Conservation (phyloP, 2,113 vertebrate genomes). For the Mormoops blainvillei region DNA sequence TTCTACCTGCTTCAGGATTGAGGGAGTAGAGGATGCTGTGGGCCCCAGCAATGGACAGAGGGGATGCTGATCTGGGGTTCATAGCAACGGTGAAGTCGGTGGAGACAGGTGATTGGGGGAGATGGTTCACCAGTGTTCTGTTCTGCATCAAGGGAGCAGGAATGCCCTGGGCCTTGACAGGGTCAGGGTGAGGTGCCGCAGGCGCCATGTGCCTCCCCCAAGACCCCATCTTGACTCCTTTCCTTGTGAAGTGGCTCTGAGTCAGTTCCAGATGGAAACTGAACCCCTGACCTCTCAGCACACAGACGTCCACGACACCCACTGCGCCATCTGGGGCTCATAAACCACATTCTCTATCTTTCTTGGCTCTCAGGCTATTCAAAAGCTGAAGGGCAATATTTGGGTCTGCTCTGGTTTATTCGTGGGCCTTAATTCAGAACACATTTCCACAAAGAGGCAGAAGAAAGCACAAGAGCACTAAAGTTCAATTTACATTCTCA, state of each 20-base stretch:
- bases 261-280: conserved; percentile 81
- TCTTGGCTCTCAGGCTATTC: conserved; percentile 76
- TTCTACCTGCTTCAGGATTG: neutral
- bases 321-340: conserved; percentile 84
- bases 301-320: conserved; percentile 83
- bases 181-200: conserved; percentile 35
- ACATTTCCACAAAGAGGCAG: conserved; percentile 80
- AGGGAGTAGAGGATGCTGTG: neutral
- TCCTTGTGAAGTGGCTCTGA: conserved; percentile 71
- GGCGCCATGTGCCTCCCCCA: conserved; percentile 38
- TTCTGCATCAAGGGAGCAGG: neutral
- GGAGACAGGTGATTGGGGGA: neutral
- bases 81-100: neutral
- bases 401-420: conserved; percentile 78
- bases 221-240: conserved; percentile 74
- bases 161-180: neutral
- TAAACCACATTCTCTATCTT: conserved; percentile 82
- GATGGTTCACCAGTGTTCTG: neutral
- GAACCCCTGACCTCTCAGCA: conserved; percentile 79
- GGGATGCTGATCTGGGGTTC: neutral
- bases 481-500: conserved; percentile 85
- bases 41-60: neutral
- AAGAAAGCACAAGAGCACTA: conserved; percentile 85
- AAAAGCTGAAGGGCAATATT: conserved; percentile 79
- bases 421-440: conserved; percentile 83